phyloP scores from a whole-genome alignment of 2,113 vertebrate genomes.

The Recurvirostra avosetta region DNA sequence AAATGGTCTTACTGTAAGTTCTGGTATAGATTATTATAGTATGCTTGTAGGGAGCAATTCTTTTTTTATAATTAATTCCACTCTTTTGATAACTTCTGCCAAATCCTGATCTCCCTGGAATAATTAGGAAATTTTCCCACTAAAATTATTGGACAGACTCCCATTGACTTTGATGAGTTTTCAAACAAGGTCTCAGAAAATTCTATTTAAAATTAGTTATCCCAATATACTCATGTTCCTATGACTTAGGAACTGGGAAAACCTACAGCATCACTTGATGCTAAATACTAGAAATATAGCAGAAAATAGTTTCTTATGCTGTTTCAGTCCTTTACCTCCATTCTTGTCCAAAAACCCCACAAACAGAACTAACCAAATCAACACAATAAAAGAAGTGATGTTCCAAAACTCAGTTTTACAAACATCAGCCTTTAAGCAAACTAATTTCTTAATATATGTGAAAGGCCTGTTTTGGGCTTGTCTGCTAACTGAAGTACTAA shows the following conservation, averaged over 20 bases:
- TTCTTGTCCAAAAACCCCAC: neutral
- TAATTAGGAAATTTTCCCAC: neutral
- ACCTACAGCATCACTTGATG: neutral
- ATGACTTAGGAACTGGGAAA: neutral
- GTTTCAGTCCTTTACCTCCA: neutral
- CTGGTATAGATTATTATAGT: neutral
- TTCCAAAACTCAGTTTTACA: neutral
- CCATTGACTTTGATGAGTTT: neutral
- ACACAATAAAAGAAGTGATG: neutral
- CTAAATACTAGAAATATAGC: neutral
- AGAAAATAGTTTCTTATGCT: neutral
- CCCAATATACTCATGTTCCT: neutral
- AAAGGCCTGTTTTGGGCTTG: neutral
- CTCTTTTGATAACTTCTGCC: neutral
- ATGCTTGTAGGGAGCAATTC: neutral
- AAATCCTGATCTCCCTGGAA: neutral
- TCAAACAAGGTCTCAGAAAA: neutral
- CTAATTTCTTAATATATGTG: neutral
- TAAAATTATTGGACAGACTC: neutral
- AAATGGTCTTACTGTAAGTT: neutral
- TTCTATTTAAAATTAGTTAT: neutral
- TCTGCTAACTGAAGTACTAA: neutral
- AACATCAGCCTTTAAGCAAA: neutral
- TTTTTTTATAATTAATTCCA: neutral
- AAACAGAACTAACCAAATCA: neutral